A percentile compares a stretch with the other conserved stretches of the same genome.
phyloP scores from a whole-genome alignment of 2,797 vertebrate genomes.

The Merluccius polli region DNA sequence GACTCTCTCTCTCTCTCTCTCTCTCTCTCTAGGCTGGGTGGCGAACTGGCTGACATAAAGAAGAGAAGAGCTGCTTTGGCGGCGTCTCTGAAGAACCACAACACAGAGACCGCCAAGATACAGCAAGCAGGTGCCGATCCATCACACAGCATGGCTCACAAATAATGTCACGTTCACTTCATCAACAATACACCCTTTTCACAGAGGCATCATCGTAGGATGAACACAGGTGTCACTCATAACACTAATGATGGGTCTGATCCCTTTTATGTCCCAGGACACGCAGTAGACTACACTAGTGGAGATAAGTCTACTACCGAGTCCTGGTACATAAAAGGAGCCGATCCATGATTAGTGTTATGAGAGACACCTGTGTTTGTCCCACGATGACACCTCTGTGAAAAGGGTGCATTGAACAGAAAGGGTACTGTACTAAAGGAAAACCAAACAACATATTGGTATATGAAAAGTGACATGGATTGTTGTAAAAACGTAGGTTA shows the following conservation, averaged over 20 bases:
- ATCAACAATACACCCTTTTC: background rate
- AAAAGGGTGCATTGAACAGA: background rate
- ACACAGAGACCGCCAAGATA: constrained; percentile 43
- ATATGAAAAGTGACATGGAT: background rate
- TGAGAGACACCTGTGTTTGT: background rate
- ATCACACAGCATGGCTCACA: constrained; percentile 5
- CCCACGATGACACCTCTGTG: background rate
- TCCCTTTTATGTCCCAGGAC: background rate
- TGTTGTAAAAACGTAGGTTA: background rate
- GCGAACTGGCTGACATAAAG: constrained; percentile 79
- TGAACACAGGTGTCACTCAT: too few relatives aligned
- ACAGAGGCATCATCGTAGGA: background rate
- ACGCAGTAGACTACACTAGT: background rate
- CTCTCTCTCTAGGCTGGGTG: constrained; percentile 75
- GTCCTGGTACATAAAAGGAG: background rate
- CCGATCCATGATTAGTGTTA: background rate
- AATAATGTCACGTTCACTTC: background rate
- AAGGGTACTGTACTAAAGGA: background rate
- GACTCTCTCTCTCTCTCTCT: background rate
- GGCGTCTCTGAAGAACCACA: constrained; percentile 68
- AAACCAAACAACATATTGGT: too few relatives aligned
- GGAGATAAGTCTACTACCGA: background rate
- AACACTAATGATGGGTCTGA: background rate
- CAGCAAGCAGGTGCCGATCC: constrained; percentile 60
- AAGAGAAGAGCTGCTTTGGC: constrained; percentile 74